Evolutionary conservation across 2,888 invertebrate genomes (phyloP).

Genomic region (Nyleta sp.): DNA sequence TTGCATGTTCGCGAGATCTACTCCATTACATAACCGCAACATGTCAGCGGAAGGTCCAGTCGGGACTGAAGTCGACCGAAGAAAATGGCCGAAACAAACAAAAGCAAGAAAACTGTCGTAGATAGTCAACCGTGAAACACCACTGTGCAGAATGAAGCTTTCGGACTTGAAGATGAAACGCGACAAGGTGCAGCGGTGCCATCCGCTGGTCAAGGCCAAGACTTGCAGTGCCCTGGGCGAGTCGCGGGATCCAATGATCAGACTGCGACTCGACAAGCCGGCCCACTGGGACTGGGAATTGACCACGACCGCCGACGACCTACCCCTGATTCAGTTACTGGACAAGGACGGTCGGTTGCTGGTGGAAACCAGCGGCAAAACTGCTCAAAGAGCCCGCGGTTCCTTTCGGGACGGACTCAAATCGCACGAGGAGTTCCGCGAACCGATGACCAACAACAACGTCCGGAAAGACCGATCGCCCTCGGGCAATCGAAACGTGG

Average conservation of each 20-base stretch:
- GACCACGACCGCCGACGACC: constrained; percentile 75
- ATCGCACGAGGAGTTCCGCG: constrained; percentile 72
- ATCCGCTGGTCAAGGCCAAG: constrained; percentile 67
- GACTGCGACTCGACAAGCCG: constrained; percentile 76
- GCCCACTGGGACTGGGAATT: constrained; percentile 78
- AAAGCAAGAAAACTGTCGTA: too few relatives aligned
- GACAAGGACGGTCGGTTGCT: constrained; percentile 76
- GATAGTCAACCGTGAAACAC: too few relatives aligned
- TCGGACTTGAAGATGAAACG: constrained; percentile 35
- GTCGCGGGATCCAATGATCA: constrained; percentile 73
- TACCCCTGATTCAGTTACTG: constrained; percentile 76
- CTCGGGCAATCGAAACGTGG: constrained; percentile 73
- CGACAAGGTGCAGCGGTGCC: constrained; percentile 18
- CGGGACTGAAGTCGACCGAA: too few relatives aligned
- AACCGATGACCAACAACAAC: not conserved
- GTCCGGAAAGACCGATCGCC: constrained; percentile 23
- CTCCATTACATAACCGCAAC: too few relatives aligned
- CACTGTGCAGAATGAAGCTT: too few relatives aligned
- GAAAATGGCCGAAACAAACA: too few relatives aligned
- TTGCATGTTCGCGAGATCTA: too few relatives aligned
- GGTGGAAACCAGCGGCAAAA: constrained; percentile 76
- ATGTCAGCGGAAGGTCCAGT: too few relatives aligned
- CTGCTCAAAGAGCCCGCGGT: constrained; percentile 77
- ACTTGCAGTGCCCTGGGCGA: constrained; percentile 59
- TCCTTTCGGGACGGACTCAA: constrained; percentile 74